Conservation (phyloP, 2,113 vertebrate species). For the Alectura lathami region DNA sequence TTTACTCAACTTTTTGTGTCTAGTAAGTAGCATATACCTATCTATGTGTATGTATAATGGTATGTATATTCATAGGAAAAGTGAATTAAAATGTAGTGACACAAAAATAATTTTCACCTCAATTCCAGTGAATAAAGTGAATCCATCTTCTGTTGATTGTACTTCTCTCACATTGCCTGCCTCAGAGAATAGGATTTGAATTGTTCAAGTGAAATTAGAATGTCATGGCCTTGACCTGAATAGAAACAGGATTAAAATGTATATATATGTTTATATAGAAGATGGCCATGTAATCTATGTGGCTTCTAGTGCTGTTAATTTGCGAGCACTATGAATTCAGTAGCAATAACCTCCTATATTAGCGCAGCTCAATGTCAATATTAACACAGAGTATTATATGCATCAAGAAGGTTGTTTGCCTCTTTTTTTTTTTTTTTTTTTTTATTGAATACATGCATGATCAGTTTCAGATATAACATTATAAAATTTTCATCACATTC, state of each 20-base stretch:
- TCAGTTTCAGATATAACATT: constrained; percentile 38
- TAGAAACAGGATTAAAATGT: constrained; percentile 26
- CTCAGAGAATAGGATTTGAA: constrained; percentile 38
- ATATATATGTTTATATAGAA: not conserved
- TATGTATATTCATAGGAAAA: not conserved
- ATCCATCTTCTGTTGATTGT: not conserved
- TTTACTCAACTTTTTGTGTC: not conserved
- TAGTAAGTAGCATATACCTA: not conserved
- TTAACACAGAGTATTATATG: constrained; percentile 47
- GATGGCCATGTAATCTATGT: not conserved
- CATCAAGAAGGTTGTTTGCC: constrained; percentile 32
- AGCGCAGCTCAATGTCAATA: constrained; percentile 57
- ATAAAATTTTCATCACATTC: constrained; percentile 72
- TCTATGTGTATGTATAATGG: not conserved
- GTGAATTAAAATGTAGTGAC: constrained; percentile 19
- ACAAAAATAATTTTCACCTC: constrained; percentile 53
- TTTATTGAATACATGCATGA: not conserved
- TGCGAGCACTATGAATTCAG: constrained; percentile 50
- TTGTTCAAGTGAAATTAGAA: constrained; percentile 64
- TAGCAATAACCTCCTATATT: constrained; percentile 46
- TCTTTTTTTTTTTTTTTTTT: not conserved
- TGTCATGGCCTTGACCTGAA: constrained; percentile 50
- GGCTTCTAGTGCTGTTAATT: constrained; percentile 33
- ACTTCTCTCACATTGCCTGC: not conserved
- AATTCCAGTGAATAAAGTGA: constrained; percentile 42